A percentile compares a stretch with the other conserved stretches of the same genome.
phyloP scores from a whole-genome alignment of 2,797 vertebrate species.

The Sarcoramphus papa region DNA sequence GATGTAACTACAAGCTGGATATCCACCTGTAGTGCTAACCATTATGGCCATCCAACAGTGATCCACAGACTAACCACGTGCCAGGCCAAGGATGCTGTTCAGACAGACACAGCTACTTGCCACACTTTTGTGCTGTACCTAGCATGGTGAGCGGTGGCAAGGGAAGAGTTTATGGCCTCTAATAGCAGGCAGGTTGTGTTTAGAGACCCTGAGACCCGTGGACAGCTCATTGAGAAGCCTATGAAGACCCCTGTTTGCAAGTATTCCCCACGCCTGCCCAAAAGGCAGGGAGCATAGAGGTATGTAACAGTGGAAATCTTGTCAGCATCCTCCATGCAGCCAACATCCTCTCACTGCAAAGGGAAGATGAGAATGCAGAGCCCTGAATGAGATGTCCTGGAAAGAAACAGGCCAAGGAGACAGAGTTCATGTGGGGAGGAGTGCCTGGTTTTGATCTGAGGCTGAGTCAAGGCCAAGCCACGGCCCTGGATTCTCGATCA shows the following conservation, averaged over 20 bases:
- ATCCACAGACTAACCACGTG: background rate
- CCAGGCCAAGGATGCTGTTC: background rate
- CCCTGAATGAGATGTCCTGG: background rate
- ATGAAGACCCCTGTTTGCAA: background rate
- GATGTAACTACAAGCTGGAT: background rate
- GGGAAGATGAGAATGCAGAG: background rate
- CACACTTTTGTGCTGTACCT: background rate
- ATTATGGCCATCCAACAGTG: background rate
- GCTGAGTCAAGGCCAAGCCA: constrained; percentile 42
- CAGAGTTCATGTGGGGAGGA: background rate
- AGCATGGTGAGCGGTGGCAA: background rate
- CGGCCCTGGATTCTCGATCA: constrained; percentile 11
- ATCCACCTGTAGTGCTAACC: background rate
- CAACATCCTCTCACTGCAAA: background rate
- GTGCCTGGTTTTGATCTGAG: constrained; percentile 8
- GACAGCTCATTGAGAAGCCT: background rate
- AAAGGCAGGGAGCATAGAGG: background rate
- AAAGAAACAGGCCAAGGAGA: background rate
- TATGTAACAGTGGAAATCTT: background rate
- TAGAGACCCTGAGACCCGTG: background rate
- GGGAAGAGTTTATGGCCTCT: background rate
- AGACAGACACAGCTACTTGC: background rate
- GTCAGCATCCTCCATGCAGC: background rate
- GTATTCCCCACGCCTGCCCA: background rate
- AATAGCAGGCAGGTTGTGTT: background rate